Evolutionary conservation across 2,113 vertebrate species (phyloP).

Genomic region (Aramus guarauna): DNA sequence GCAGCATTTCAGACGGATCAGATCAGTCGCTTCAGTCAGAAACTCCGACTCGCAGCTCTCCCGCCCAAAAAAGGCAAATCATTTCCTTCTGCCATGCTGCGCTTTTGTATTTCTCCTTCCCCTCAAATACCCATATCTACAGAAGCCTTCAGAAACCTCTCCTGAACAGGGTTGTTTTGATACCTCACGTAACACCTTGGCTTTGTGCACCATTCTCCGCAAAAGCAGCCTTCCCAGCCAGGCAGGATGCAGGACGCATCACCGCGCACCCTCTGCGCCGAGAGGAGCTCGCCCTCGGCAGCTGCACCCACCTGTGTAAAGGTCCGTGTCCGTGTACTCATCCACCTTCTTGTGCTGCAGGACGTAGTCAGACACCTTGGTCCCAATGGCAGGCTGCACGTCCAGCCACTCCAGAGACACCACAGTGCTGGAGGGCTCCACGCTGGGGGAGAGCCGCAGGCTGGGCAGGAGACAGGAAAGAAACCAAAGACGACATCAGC

Average conservation of each 20-base stretch:
- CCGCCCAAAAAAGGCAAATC: neutral
- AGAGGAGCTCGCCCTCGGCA: neutral
- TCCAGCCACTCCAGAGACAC: slow-evolving; percentile 96
- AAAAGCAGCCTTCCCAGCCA: neutral
- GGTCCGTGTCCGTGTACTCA: slow-evolving; percentile 91
- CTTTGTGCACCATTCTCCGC: rapidly evolving
- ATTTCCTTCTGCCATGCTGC: neutral
- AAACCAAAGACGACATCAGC: neutral
- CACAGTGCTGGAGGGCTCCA: slow-evolving; percentile 95
- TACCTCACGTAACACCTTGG: neutral
- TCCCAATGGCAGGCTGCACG: slow-evolving; percentile 92
- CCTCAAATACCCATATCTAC: neutral
- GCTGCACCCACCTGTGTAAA: slow-evolving; percentile 87
- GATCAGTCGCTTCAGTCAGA: neutral
- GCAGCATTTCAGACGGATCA: neutral
- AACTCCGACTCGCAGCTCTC: neutral
- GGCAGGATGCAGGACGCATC: rapidly evolving
- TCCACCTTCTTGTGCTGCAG: slow-evolving; percentile 97
- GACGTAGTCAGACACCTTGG: slow-evolving; percentile 93
- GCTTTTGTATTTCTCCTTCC: neutral
- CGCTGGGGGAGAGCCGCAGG: slow-evolving; percentile 84
- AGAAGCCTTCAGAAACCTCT: neutral
- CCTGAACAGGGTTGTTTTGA: rapidly evolving
- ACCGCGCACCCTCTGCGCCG: rapidly evolving
- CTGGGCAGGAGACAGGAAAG: slow-evolving; percentile 57